Base-by-base conservation (phyloP, 2,888 invertebrate genomes). In the Disparrhopalites patrizii region DNA sequence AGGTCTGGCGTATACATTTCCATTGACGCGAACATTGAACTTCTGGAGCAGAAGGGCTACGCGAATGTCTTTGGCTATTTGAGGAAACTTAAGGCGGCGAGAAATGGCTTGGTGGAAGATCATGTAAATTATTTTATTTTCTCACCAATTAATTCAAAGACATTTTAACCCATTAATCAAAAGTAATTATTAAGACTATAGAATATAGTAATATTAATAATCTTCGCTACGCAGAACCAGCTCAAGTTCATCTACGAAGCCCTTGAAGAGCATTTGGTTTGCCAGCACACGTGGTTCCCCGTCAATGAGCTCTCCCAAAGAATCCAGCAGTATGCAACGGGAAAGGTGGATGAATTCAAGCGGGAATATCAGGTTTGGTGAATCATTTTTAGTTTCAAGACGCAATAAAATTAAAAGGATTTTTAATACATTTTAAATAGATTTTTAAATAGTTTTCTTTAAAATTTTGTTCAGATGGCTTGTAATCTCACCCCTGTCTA, bases 201-300 rank as follows among this genome's bases (percentile, higher is more conserved):
- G 7, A 15, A 36, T 10, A 36, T 36, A 10, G 36, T 36, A 10
- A 36, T 36, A 36, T 15, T 36, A 10, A 36, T 36, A 47, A 25
- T 20, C 23, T 47, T n/a, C 18, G 7, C 18, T 13, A 15, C 23
- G 7, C 79, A 93, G 93, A 94, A 94, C 75, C 98, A 98, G 82
- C 95, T 97, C 81, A 92, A 93, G 82, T 96, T 97, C 81, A 88
- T 98, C 51, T 99, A 98, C 80, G 96, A 97, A 78, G 92, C 93
- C 0, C 82, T 98, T 73, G 94, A 96, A 79, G 96, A 97, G 80
- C 90, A 90, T 77, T 67, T 96, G 0, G 87, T 91, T 1, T 95
- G 95, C 77, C 95, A 96, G 1, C 85, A 90, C 62, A 93, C 96
- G 60, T 97, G 95, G 90, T 96, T 98, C 78, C 92, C 94, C 0